Base-by-base conservation (phyloP, 2,888 invertebrate genomes). In the Melanchra persicariae region DNA sequence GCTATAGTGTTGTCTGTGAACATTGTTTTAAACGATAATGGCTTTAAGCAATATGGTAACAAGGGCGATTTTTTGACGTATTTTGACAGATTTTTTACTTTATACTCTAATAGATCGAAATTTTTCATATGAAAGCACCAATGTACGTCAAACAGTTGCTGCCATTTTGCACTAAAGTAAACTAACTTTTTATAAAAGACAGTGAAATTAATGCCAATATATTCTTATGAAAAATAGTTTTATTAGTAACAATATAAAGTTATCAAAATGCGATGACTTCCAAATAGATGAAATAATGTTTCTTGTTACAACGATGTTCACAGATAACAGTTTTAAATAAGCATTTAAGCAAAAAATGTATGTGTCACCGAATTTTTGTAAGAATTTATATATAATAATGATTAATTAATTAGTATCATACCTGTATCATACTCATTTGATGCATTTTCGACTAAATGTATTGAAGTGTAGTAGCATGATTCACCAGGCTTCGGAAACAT, bases 401-500 rank as follows among this genome's bases (percentile, higher is more conserved):
- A 79, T 83, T 83, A 82, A 85, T 81, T 77, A 77, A 74, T 74
- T 85, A 88, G 84, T 87, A 84, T 85, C 88, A 90, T 90, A 93
- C 95, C 95, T 95, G 95, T 93, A 90, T 93, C 91, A 95, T 95
- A 95, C 95, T 95, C 95, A 95, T 90, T 89, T 87, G 87, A 92
- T 93, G 94, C 93, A 93, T 94, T 94, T 93, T 92, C 89, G 91
- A 92, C 89, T 93, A 83, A 79, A 72, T 86, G 81, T 85, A 81
- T 77, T 77, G 71, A 74, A 76, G 70, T 74, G 76, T 70, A 70
- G 82, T 77, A 79, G 68, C 75, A 58, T 78, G 79, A 74, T 82
- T 69, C 64, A 54, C 51, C 37, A 64, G 17, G 47, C 22, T 68
- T 63, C 47, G 54, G 60, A 37, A 19, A 37, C 9, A 30, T 63